Percentiles rank a stretch among this genome's conserved stretches.
Conservation (phyloP, 1,140 invertebrate species). For the Oryzaephilus surinamensis region DNA sequence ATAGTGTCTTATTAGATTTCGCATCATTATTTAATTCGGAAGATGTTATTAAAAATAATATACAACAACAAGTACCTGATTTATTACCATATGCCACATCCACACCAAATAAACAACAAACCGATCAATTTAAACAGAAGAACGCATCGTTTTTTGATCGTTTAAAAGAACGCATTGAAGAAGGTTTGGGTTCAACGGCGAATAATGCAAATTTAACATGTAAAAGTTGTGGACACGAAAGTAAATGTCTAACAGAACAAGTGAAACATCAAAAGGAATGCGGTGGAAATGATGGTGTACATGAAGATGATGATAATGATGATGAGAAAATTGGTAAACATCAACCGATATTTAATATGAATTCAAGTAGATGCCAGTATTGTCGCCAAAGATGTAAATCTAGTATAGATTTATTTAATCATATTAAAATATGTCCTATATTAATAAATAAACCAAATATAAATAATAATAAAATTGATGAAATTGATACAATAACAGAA, state of each 20-base stretch:
- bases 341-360: conserved; percentile 38
- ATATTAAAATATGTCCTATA: conserved; percentile 57
- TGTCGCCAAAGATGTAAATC: conserved; percentile 77
- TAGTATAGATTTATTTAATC: conserved; percentile 59
- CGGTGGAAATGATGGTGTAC: too few relatives aligned
- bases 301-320: too few relatives aligned
- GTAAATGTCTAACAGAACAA: conserved; percentile 74
- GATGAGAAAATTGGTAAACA: conserved; percentile 29
- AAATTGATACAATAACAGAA: too few relatives aligned
- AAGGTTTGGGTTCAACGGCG: conserved; percentile 39
- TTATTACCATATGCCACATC: conserved; percentile 25
- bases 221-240: conserved; percentile 63
- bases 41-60: conserved; percentile 30
- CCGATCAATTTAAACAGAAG: conserved; percentile 49
- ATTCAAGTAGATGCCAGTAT: conserved; percentile 73
- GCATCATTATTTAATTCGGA: conserved; percentile 39
- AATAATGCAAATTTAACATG: conserved; percentile 50
- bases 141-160: conserved; percentile 72
- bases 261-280: conserved; percentile 63
- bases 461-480: conserved; percentile 14
- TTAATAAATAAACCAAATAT: conserved; percentile 35
- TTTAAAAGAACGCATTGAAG: conserved; percentile 60
- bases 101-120: conserved; percentile 33
- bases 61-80: conserved; percentile 17
- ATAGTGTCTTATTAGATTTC: conserved; percentile 40